phyloP scores from a whole-genome alignment of 2,888 invertebrate species.

The Drosophila maculinotata region DNA sequence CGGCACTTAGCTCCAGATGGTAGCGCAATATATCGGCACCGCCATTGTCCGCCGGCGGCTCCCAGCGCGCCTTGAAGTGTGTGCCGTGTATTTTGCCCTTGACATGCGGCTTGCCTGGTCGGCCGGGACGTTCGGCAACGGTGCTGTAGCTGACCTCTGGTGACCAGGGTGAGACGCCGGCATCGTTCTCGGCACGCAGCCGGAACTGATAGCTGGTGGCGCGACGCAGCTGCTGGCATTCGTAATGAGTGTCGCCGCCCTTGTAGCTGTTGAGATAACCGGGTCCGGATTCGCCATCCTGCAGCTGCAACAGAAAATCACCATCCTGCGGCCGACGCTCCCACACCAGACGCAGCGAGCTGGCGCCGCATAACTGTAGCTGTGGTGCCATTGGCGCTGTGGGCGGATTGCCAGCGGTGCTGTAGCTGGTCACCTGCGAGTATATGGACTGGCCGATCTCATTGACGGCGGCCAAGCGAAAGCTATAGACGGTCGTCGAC shows the following conservation, averaged over 20 bases:
- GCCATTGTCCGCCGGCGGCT: slow-evolving; percentile 91
- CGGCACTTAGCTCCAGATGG: slow-evolving; percentile 90
- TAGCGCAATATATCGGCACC: slow-evolving; percentile 90
- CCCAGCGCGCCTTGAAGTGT: slow-evolving; percentile 93
- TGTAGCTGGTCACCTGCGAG: slow-evolving; percentile 89
- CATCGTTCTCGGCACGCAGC: slow-evolving; percentile 92
- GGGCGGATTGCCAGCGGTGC: slow-evolving; percentile 93
- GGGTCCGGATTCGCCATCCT: slow-evolving; percentile 89
- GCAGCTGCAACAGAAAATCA: slow-evolving; percentile 93
- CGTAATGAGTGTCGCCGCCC: slow-evolving; percentile 90
- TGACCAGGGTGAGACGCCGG: slow-evolving; percentile 94
- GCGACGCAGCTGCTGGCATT: slow-evolving; percentile 89
- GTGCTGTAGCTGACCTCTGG: slow-evolving; percentile 92
- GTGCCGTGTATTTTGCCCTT: slow-evolving; percentile 94
- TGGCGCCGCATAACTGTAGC: slow-evolving; percentile 88
- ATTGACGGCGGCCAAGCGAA: slow-evolving; percentile 93
- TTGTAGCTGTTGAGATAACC: slow-evolving; percentile 92
- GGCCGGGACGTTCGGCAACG: slow-evolving; percentile 90
- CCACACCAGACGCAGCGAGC: slow-evolving; percentile 90
- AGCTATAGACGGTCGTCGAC: slow-evolving; percentile 92
- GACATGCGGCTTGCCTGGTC: slow-evolving; percentile 91
- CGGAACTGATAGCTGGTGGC: slow-evolving; percentile 94
- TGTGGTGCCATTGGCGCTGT: slow-evolving; percentile 91
- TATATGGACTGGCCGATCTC: slow-evolving; percentile 91
- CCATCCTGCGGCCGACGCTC: slow-evolving; percentile 90